Evolutionary conservation across 2,113 vertebrate genomes (phyloP).

Genomic region (Pavo muticus): DNA sequence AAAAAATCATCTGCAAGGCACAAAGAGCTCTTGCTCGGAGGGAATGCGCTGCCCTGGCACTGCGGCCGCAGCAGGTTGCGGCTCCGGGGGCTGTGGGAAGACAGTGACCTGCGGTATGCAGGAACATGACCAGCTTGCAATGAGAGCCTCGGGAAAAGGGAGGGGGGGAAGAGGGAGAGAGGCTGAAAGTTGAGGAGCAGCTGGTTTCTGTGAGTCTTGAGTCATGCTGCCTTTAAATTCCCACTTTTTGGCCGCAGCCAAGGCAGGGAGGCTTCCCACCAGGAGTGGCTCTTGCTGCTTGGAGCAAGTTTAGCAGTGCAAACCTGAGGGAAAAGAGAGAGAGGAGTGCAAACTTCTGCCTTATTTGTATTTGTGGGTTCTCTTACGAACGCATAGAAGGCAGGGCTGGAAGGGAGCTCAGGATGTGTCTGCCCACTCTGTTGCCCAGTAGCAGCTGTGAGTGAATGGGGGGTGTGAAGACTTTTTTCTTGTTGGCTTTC

Average conservation of each 20-base stretch:
- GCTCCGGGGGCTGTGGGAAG: constrained; percentile 67
- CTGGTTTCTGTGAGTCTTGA: background rate
- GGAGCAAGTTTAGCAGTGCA: background rate
- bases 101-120: constrained; percentile 15
- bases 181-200: constrained; percentile 16
- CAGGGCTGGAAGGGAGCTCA: background rate
- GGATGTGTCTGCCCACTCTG: accelerated
- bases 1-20: background rate
- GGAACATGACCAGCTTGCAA: constrained; percentile 46
- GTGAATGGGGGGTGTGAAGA: background rate
- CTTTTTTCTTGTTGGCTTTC: background rate
- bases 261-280: background rate
- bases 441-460: background rate
- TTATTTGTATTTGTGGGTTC: background rate
- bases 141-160: background rate
- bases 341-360: background rate
- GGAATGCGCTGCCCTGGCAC: constrained; percentile 35
- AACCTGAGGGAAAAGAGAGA: background rate
- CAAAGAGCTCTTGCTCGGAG: background rate
- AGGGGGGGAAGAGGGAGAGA: background rate
- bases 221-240: background rate
- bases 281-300: background rate
- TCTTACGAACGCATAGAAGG: background rate
- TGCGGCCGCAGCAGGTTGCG: constrained; percentile 53
- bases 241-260: background rate